Evolutionary conservation across 2,888 invertebrate genomes (phyloP).

Genomic region (Synanthedon myopaeformis): DNA sequence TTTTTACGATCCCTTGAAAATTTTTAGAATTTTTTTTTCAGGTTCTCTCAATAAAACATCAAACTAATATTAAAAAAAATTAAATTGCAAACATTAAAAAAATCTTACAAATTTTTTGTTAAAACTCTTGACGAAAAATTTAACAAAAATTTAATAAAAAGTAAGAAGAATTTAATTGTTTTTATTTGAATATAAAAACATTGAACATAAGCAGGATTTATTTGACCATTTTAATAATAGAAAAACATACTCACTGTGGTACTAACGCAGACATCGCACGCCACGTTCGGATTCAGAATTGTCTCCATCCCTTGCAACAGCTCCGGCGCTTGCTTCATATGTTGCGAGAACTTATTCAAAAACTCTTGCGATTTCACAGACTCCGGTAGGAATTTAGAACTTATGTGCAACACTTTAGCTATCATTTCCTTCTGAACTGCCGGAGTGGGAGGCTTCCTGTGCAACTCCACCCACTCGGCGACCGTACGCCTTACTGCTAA

Average conservation of each 20-base stretch:
- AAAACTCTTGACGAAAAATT: too few species aligned
- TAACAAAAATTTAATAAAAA: too few species aligned
- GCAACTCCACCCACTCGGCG: conserved; percentile 88
- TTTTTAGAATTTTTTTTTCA: too few species aligned
- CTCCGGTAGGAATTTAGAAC: conserved; percentile 87
- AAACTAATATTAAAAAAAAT: too few species aligned
- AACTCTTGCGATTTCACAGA: conserved; percentile 92
- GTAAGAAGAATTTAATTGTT: too few species aligned
- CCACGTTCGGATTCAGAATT: conserved; percentile 89
- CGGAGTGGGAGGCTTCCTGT: conserved; percentile 76
- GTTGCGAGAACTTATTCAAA: conserved; percentile 82
- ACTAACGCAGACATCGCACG: conserved; percentile 94
- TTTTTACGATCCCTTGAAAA: too few species aligned
- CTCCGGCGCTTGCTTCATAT: conserved; percentile 79
- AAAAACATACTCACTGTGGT: conserved; percentile 74
- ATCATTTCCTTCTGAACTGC: conserved; percentile 81
- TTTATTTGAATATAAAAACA: too few species aligned
- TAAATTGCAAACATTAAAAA: too few species aligned
- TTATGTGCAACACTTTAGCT: conserved; percentile 75
- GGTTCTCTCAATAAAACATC: too few species aligned
- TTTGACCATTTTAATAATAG: too few species aligned
- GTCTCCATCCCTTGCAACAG: conserved; percentile 85
- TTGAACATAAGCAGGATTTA: too few species aligned
- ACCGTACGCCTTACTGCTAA: conserved; percentile 85
- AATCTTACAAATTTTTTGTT: too few species aligned